A percentile compares a stretch with the other conserved stretches of the same genome.
These are phyloP conservation scores for Artibeus jamaicensis DNA, from an alignment of 2,797 vertebrate genomes.

Conservation along the genomic window DNA sequence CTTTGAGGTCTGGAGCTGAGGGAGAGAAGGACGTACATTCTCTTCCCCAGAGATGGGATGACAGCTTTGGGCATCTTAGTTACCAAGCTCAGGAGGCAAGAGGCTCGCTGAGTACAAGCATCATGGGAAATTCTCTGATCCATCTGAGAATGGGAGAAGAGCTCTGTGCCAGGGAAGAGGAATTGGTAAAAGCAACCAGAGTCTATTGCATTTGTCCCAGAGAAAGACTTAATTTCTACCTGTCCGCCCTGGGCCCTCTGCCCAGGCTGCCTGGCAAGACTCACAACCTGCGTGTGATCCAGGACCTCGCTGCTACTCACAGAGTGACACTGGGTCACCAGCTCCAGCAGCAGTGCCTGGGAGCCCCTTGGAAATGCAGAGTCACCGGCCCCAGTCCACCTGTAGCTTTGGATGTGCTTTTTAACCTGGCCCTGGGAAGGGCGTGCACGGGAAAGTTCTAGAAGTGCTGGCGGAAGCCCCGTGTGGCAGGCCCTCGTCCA, in stretches of 20 bases:
- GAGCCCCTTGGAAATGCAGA: not conserved
- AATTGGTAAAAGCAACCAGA: not conserved
- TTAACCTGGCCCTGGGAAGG: rapidly evolving
- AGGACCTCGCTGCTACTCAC: not conserved
- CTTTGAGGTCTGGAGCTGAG: not conserved
- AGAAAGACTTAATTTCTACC: not conserved
- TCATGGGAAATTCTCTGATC: not conserved
- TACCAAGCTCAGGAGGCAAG: not conserved
- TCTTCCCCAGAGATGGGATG: not conserved
- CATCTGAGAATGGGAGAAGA: not conserved
- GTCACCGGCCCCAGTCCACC: not conserved
- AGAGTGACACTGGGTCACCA: not conserved
- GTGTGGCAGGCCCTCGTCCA: rapidly evolving
- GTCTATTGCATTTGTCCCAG: not conserved
- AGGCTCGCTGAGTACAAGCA: not conserved
- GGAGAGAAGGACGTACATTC: not conserved
- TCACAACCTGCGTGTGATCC: not conserved
- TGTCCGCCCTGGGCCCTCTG: not conserved
- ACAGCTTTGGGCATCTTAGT: not conserved
- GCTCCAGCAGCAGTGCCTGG: not conserved
- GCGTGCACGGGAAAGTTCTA: not conserved
- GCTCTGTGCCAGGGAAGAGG: not conserved
- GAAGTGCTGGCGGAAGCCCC: not conserved
- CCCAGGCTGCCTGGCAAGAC: not conserved
- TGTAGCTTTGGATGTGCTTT: not conserved